Base-by-base conservation (phyloP, 1,140 invertebrate genomes). In the Drosophila baimaii region DNA sequence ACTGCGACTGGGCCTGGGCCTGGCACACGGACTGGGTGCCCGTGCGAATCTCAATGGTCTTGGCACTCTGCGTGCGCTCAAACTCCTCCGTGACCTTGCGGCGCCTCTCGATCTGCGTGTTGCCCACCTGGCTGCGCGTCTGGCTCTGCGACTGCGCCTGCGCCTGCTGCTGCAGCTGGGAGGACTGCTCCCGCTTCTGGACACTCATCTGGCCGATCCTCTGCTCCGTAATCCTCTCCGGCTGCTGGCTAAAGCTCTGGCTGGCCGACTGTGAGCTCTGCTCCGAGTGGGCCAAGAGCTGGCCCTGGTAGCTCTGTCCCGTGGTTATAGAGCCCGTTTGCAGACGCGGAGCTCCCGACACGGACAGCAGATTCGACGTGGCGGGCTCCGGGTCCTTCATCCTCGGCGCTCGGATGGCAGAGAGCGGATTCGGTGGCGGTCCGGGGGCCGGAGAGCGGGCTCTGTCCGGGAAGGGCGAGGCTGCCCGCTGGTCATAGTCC, bases 1-100 rank as follows among this genome's bases (percentile, higher is more conserved):
- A 21, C 25, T 74, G 71, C 0, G 61, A n/a, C 12, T 76, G 70
- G 1, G 44, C n/a, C 17, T 72, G 69, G 5, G 47, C 35, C 31
- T 79, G 76, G 2, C 33, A 35, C 2, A 70, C 25, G 0, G 70
- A 63, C 29, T 82, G 75, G 1, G 75, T 71, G 0, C 84, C 86
- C 0, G 86, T 91, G 25, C 93, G 92, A 25, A 95, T 95, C 91
- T 95, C 93, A 52, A 95, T 93, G 37, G 93, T 93, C 91, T 94
- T 94, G 55, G 94, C 94, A 31, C 94, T 94, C 82, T 94, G 94
- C 21, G 93, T 93, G 35, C 93, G 93, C 90, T 95, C 94, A 77
- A 92, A 95, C 85, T 95, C 94, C 92, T 95, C 94, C 73, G 93
- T 94, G 6, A 94, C 94, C 77, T 93, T 93, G 83, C 92, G 94